A percentile compares a stretch with the other conserved stretches of the same genome.
These are phyloP conservation scores for Ophioderma brevispina DNA, from an alignment of 35 echinoderm and acorn worm genomes.

Conservation along the genomic window DNA sequence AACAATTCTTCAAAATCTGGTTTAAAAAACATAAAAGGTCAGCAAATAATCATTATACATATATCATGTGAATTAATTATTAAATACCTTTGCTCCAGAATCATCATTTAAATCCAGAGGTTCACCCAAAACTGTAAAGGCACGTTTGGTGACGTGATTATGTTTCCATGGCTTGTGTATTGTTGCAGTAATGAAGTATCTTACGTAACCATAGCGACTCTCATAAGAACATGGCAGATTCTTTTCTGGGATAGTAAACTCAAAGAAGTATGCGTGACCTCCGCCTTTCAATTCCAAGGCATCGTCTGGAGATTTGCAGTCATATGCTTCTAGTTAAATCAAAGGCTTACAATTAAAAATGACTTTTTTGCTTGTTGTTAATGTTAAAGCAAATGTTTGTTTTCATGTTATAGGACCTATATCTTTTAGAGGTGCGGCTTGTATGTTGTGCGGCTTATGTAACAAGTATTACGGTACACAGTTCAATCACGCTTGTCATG, in stretches of 20 bases:
- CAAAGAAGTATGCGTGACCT: background rate
- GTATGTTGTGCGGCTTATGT: too few relatives aligned
- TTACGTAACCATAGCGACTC: background rate
- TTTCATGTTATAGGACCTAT: too few relatives aligned
- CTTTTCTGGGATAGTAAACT: background rate
- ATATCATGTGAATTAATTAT: too few relatives aligned
- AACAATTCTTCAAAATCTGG: too few relatives aligned
- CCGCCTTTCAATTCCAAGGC: background rate
- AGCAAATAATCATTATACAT: too few relatives aligned
- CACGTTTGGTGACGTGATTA: background rate
- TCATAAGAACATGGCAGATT: background rate
- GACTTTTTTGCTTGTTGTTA: background rate
- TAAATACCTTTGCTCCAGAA: background rate
- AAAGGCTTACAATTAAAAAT: background rate
- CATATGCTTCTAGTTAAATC: too few relatives aligned
- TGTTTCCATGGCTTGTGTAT: conserved; percentile 1
- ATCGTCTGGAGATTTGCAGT: background rate
- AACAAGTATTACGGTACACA: too few relatives aligned
- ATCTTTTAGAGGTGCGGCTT: too few relatives aligned
- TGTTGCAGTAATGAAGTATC: background rate
- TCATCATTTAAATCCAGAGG: background rate
- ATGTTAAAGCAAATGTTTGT: too few relatives aligned
- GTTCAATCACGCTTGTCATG: too few relatives aligned
- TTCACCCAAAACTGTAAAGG: background rate
- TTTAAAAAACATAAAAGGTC: too few relatives aligned